phyloP scores from a whole-genome alignment of 2,888 invertebrate species.

The Parapristionchus giblindavisi region DNA sequence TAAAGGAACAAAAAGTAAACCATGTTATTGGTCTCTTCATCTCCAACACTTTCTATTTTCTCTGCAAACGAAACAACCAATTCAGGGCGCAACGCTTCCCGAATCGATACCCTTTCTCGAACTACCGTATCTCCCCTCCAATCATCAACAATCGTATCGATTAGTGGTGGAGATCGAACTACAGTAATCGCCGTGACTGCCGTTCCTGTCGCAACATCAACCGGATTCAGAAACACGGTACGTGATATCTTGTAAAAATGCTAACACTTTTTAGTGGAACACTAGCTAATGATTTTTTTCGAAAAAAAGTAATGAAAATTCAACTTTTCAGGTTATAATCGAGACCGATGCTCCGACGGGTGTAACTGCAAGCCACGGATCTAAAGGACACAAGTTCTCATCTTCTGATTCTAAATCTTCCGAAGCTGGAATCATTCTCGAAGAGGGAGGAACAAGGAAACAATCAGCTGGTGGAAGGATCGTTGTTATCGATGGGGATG shows the following conservation, averaged over 20 bases:
- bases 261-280: no score
- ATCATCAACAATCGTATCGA: conserved; percentile 3
- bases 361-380: no score
- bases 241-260: no score
- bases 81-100: neutral
- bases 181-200: conserved; percentile 26
- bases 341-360: neutral
- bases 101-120: neutral
- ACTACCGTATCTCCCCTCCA: neutral
- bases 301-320: no score
- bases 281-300: no score
- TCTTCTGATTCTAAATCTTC: neutral
- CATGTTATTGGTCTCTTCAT: no score
- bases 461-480: neutral
- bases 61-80: neutral
- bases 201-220: conserved; percentile 10
- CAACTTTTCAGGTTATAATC: no score
- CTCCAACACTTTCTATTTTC: no score
- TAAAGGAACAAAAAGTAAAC: neutral
- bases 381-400: no score
- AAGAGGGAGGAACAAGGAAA: neutral
- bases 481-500: neutral
- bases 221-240: conserved; percentile 26
- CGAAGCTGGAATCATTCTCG: neutral
- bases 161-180: neutral